phyloP scores from a whole-genome alignment of 2,888 invertebrate genomes.

The Harpagoxenus sublaevis region DNA sequence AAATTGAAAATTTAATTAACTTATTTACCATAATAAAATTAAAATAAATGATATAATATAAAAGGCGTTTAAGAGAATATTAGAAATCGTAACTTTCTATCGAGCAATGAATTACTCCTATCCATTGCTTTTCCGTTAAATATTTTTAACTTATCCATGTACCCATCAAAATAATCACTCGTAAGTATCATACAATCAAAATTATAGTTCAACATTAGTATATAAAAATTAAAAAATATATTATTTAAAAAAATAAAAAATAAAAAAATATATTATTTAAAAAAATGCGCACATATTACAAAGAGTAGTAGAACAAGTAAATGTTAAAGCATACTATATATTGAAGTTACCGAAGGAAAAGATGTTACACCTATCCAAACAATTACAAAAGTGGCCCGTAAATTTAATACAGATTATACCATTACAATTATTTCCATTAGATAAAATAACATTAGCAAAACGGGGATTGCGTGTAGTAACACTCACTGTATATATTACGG shows the following conservation, averaged over 20 bases:
- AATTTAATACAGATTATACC: neutral
- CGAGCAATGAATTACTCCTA: neutral
- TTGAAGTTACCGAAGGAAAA: neutral
- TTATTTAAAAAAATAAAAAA: neutral
- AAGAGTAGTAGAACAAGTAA: neutral
- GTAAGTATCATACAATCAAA: neutral
- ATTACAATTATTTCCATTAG: neutral
- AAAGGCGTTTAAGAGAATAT: neutral
- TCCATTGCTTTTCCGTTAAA: neutral
- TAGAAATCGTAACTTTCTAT: neutral
- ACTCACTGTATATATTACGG: neutral
- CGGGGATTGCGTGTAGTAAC: neutral
- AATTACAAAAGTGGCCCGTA: neutral
- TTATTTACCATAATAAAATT: constrained; percentile 28
- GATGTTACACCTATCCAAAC: neutral
- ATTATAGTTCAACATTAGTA: neutral
- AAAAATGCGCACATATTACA: neutral
- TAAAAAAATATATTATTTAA: neutral
- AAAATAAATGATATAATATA: constrained; percentile 2
- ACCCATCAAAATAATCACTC: neutral
- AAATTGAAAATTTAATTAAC: constrained; percentile 30
- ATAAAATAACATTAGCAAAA: neutral
- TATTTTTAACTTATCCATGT: neutral
- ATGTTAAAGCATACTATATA: neutral
- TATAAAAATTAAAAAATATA: neutral